Percentiles rank a stretch among this genome's conserved stretches.
phyloP scores from a whole-genome alignment of 2,113 vertebrate genomes.

The Sisor rabdophorus region DNA sequence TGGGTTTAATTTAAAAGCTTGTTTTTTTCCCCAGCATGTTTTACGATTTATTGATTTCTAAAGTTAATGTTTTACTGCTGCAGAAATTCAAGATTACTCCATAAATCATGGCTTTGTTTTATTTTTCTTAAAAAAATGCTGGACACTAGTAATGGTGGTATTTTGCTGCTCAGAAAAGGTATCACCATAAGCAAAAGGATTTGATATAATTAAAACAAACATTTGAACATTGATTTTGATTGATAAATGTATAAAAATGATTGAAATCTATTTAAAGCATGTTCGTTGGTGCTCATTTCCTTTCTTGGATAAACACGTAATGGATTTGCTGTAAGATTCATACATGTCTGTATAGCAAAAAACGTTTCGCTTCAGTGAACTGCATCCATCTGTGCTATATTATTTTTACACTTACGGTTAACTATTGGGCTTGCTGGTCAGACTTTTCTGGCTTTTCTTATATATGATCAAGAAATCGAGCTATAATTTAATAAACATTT shows the following conservation, averaged over 20 bases:
- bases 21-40: background rate
- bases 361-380: too few species aligned
- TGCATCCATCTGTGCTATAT: too few species aligned
- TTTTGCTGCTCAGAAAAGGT: background rate
- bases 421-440: too few species aligned
- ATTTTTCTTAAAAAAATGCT: background rate
- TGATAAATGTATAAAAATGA: background rate
- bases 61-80: background rate
- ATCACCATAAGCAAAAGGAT: background rate
- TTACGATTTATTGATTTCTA: background rate
- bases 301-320: background rate
- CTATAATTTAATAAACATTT: too few species aligned
- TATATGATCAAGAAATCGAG: too few species aligned
- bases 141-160: background rate
- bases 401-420: too few species aligned
- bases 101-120: background rate
- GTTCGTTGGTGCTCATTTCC: background rate
- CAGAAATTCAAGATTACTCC: background rate
- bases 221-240: background rate
- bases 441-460: too few species aligned
- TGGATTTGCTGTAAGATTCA: background rate
- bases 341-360: background rate
- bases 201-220: background rate
- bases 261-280: background rate
- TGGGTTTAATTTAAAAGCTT: background rate